phyloP scores from a whole-genome alignment of 2,113 vertebrate species.

The Petrocephalus zakoni region DNA sequence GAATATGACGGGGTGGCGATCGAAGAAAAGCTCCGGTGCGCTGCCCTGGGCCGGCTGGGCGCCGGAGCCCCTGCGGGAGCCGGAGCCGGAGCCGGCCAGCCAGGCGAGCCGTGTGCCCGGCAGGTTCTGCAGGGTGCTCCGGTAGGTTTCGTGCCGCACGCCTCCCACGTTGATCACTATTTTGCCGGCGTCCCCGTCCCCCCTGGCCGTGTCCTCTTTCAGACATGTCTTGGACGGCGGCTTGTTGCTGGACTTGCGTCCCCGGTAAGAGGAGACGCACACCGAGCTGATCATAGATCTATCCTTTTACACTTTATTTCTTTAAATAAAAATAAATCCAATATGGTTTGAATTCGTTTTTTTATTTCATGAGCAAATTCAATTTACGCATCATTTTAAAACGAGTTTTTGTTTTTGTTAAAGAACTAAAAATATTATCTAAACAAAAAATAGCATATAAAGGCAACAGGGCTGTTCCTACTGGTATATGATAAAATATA shows the following conservation, averaged over 20 bases:
- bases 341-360: background rate
- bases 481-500: background rate
- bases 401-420: background rate
- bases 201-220: slow-evolving; percentile 92
- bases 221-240: slow-evolving; percentile 97
- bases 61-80: slow-evolving; percentile 67
- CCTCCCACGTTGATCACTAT: slow-evolving; percentile 95
- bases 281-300: slow-evolving; percentile 96
- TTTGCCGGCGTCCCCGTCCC: slow-evolving; percentile 90
- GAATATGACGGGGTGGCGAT: slow-evolving; percentile 93
- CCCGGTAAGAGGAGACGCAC: slow-evolving; percentile 98
- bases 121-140: slow-evolving; percentile 85
- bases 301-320: slow-evolving; percentile 18
- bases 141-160: slow-evolving; percentile 94
- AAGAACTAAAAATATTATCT: background rate
- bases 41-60: slow-evolving; percentile 54
- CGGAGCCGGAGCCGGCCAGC: slow-evolving; percentile 79
- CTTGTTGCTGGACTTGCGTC: slow-evolving; percentile 98
- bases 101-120: slow-evolving; percentile 91
- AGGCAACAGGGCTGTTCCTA: background rate
- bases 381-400: slow-evolving; percentile 13
- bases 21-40: slow-evolving; percentile 83
- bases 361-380: background rate
- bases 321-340: slow-evolving; percentile 1
- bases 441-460: background rate